These are phyloP conservation scores for Anisognathus igniventris DNA, from an alignment of 2,797 vertebrate genomes.

Conservation along the genomic window DNA sequence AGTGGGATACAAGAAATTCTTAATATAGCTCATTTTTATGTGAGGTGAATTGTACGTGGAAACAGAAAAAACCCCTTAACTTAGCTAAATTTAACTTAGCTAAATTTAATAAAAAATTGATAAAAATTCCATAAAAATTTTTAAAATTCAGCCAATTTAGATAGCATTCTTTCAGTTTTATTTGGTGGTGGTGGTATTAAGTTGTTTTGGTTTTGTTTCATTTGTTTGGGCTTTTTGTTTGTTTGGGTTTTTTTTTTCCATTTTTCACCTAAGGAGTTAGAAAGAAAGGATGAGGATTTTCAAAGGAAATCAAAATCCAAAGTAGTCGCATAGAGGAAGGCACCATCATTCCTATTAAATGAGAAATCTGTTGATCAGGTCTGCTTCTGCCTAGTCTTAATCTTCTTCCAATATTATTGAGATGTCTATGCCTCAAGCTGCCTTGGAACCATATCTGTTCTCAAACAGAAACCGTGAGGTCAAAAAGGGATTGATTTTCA, in stretches of 20 bases:
- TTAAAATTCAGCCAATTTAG: not conserved
- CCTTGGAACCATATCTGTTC: not conserved
- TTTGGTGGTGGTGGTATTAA: not conserved
- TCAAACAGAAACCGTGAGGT: not conserved
- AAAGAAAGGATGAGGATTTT: not conserved
- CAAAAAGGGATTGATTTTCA: not conserved
- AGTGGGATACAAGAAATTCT: not conserved
- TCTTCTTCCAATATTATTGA: not conserved
- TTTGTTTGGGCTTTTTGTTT: not conserved
- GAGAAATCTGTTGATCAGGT: not conserved
- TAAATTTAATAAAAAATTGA: not conserved
- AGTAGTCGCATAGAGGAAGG: not conserved
- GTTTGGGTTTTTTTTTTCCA: no score
- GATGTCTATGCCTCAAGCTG: not conserved
- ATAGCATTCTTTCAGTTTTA: not conserved
- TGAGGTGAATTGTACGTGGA: not conserved
- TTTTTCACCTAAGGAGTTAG: not conserved
- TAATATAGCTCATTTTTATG: not conserved
- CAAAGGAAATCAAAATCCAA: not conserved
- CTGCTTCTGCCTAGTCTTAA: not conserved
- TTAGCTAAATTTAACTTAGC: not conserved
- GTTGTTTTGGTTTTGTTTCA: not conserved
- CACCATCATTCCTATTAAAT: not conserved
- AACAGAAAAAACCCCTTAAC: not conserved
- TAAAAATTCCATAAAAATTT: not conserved